Percentiles rank a stretch among this genome's conserved stretches.
Conservation (phyloP, 1,140 invertebrate genomes). For the Pseudobourletiella spinata region DNA sequence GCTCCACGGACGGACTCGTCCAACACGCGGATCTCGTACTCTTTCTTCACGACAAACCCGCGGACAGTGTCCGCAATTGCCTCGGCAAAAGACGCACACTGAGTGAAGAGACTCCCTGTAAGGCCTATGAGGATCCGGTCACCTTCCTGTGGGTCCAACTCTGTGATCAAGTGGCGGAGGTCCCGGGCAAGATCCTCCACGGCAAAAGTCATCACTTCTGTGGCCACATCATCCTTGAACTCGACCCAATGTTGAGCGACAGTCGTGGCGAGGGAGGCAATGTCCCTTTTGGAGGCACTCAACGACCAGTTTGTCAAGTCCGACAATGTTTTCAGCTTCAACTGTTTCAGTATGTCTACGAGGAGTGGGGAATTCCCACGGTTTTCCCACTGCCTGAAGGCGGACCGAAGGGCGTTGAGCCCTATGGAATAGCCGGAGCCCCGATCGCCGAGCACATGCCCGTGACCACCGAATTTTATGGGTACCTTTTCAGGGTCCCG, state of each 20-base stretch:
- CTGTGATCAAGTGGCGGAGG: not conserved
- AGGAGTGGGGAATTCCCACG: slow-evolving; percentile 9
- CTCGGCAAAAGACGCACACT: slow-evolving; percentile 15
- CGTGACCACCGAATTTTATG: slow-evolving; percentile 26
- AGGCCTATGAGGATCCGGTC: slow-evolving; percentile 17
- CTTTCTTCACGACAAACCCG: not conserved
- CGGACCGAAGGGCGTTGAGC: slow-evolving; percentile 2
- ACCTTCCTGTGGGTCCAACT: not conserved
- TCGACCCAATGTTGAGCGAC: slow-evolving; percentile 13
- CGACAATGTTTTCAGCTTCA: not conserved
- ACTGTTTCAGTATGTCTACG: slow-evolving; percentile 3
- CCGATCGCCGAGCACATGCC: slow-evolving; percentile 24
- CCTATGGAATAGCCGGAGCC: slow-evolving; percentile 22
- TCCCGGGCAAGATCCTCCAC: slow-evolving; percentile 15
- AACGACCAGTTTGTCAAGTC: slow-evolving; percentile 19
- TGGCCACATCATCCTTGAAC: slow-evolving; percentile 1
- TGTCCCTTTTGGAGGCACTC: slow-evolving; percentile 12
- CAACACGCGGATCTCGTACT: not conserved
- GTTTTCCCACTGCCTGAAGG: slow-evolving; percentile 17
- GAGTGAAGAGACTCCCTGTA: slow-evolving; percentile 27
- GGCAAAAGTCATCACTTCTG: not conserved
- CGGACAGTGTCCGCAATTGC: not conserved
- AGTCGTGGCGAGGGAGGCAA: slow-evolving; percentile 16
- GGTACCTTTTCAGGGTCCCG: not conserved
- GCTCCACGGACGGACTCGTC: slow-evolving; percentile 16